Percentiles rank a stretch among this genome's conserved stretches.
These are phyloP conservation scores for Poeciliopsis paucimaculata DNA, from an alignment of 2,797 vertebrate genomes.

Conservation along the genomic window DNA sequence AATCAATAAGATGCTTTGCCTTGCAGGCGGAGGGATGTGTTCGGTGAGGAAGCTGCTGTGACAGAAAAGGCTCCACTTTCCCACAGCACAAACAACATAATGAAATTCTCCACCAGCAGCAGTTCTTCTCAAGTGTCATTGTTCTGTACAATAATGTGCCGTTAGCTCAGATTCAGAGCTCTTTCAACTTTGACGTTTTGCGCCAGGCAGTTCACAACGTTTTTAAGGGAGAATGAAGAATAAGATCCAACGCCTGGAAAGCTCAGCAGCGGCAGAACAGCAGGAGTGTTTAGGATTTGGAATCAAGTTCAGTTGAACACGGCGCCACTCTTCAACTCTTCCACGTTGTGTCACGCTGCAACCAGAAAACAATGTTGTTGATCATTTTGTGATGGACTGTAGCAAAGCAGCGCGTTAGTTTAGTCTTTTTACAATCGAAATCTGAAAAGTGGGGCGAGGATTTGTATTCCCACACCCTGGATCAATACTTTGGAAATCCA, in stretches of 20 bases:
- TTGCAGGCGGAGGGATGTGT: background rate
- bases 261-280: background rate
- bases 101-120: background rate
- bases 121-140: background rate
- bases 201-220: background rate
- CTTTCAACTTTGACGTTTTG: background rate
- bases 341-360: too few species aligned
- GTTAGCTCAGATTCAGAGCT: background rate
- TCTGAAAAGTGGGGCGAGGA: too few species aligned
- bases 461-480: too few species aligned
- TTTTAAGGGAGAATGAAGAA: background rate
- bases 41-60: background rate
- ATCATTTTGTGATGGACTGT: too few species aligned
- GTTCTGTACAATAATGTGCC: background rate
- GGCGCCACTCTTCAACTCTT: too few species aligned
- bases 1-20: background rate
- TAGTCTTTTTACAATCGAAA: too few species aligned
- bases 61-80: background rate
- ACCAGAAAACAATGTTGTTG: background rate
- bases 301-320: too few species aligned
- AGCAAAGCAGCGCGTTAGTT: too few species aligned
- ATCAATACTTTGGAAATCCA: too few species aligned
- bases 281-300: too few species aligned
- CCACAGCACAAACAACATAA: background rate
- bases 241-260: background rate